phyloP scores from a whole-genome alignment of 2,888 invertebrate genomes.

The Cheiracanthium punctorium region DNA sequence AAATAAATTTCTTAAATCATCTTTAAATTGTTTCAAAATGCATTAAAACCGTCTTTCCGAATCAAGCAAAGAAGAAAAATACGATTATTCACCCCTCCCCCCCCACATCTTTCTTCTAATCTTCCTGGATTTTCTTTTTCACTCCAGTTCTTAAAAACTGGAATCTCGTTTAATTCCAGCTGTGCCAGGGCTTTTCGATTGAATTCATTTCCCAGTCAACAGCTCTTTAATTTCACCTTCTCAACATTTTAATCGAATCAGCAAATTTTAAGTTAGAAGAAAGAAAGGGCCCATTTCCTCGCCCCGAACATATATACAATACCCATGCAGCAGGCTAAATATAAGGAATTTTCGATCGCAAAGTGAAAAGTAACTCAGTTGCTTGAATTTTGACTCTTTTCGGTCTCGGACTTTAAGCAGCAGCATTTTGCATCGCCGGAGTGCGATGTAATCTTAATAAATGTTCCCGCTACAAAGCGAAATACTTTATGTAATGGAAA shows the following conservation, averaged over 20 bases:
- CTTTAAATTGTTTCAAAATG: neutral
- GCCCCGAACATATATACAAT: neutral
- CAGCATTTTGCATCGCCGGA: neutral
- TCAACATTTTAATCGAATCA: constrained; percentile 9
- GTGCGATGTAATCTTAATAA: constrained; percentile 46
- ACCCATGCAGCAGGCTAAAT: no score
- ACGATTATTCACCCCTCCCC: neutral
- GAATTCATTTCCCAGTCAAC: constrained; percentile 1
- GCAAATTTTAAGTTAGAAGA: neutral
- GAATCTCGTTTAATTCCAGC: neutral
- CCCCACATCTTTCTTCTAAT: neutral
- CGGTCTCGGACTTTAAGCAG: neutral
- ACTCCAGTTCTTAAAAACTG: neutral
- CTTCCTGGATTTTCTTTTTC: neutral
- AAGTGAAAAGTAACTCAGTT: constrained; percentile 1
- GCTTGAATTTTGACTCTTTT: constrained; percentile 1
- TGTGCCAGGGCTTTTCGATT: neutral
- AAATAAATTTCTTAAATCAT: no score
- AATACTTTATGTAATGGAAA: constrained; percentile 46
- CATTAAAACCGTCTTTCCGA: neutral
- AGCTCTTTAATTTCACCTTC: neutral
- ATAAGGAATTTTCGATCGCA: neutral
- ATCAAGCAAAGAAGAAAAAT: neutral
- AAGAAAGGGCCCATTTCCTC: neutral
- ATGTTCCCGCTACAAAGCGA: constrained; percentile 20